Evolutionary conservation across 2,113 vertebrate genomes (phyloP).

Genomic region (Crotalus horridus): DNA sequence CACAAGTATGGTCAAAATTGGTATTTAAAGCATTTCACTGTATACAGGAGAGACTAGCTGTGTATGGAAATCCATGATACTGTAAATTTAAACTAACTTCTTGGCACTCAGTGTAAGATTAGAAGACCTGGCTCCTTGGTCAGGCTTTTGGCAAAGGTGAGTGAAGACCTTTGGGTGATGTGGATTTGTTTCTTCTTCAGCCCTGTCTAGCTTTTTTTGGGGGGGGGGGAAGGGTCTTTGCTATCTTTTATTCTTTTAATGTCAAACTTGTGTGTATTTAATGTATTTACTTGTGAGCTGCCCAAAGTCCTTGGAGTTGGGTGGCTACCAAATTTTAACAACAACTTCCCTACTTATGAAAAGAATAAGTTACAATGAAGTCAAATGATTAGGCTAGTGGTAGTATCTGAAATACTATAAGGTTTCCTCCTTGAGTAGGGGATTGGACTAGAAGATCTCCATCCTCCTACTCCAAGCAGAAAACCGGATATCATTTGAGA

Average conservation of each 20-base stretch:
- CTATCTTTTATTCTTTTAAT: background rate
- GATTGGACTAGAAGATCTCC: background rate
- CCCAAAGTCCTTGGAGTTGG: background rate
- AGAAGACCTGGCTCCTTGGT: background rate
- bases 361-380: background rate
- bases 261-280: background rate
- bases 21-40: background rate
- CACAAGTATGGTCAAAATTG: background rate
- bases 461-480: background rate
- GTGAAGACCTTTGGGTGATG: background rate
- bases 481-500: background rate
- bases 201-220: background rate
- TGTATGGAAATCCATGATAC: background rate
- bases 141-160: background rate
- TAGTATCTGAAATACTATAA: background rate
- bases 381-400: background rate
- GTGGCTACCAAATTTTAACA: background rate
- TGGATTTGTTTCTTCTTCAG: background rate
- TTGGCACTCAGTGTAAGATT: background rate
- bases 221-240: background rate
- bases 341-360: background rate
- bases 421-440: background rate
- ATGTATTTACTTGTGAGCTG: background rate
- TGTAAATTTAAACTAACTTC: background rate
- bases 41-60: background rate